Percentiles rank a stretch among this genome's conserved stretches.
Evolutionary conservation across 2,888 invertebrate species (phyloP).

Genomic region (Yponomeuta cagnagella): DNA sequence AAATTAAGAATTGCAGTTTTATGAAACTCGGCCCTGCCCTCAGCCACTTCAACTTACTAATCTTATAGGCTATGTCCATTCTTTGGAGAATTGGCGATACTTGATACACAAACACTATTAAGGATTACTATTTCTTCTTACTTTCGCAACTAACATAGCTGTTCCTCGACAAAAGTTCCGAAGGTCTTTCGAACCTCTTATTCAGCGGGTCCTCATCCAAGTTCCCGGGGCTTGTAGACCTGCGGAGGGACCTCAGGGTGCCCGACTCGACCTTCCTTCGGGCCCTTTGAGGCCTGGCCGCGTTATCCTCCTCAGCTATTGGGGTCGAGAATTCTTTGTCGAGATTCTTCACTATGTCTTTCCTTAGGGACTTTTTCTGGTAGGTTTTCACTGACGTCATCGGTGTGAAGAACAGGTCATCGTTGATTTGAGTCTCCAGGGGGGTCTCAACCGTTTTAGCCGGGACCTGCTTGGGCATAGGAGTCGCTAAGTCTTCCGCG

Average conservation of each 20-base stretch:
- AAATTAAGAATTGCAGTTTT: no score
- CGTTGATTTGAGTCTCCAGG: conserved; percentile 13
- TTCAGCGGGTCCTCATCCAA: conserved; percentile 25
- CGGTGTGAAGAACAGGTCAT: conserved; percentile 56
- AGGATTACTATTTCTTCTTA: no score
- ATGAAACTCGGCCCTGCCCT: no score
- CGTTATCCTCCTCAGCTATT: not conserved
- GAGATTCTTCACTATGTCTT: conserved; percentile 51
- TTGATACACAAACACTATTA: no score
- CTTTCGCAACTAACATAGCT: no score
- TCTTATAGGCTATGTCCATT: no score
- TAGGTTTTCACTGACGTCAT: conserved; percentile 50
- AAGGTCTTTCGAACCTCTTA: no score
- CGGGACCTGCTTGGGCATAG: not conserved
- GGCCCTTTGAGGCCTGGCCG: not conserved
- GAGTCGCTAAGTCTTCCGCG: conserved; percentile 25
- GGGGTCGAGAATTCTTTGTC: conserved; percentile 50
- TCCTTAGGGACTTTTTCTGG: conserved; percentile 33
- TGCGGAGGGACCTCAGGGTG: conserved; percentile 27
- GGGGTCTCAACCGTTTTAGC: no score
- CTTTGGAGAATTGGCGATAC: no score
- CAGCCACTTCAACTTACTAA: no score
- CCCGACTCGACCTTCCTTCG: conserved; percentile 24
- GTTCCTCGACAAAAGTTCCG: no score
- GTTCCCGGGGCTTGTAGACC: conserved; percentile 54